Evolutionary conservation across 2,888 invertebrate species (phyloP), one percentile per base, ranked within the genome.

Genomic region (Drosophila ezoana): DNA sequence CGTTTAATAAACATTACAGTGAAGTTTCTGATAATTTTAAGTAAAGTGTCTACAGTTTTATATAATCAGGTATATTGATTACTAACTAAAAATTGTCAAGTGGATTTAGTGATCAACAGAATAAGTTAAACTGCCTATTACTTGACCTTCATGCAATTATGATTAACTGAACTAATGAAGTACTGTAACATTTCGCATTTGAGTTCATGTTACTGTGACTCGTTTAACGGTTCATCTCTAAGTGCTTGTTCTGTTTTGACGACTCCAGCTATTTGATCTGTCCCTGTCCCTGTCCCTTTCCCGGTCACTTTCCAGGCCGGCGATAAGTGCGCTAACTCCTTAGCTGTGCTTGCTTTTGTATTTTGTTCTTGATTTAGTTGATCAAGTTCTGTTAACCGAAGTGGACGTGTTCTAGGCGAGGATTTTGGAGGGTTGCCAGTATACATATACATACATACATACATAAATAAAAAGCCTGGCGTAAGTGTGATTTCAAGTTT

Each of bases 331-430:
- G 38, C 10, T 1, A 9, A 5, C 10, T 51, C 9, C 23, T 11
- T 20, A 11, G 32, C 28, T 45, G 37, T 43, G 10, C 16, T 48
- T 8, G 2, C 9, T 1, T 18, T 18, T 28, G 8, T 28, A 28
- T 28, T 28, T 28, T 28, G 28, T 28, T 28, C 28, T 33, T 9
- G 8, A 4, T 20, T 58, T 8, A 77, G 66, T 77, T 48, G 37
- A 48, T 58, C 41, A 47, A 47, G 43, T 14, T 58, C 33, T n/a
- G n/a, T 52, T 38, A 58, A 65, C 61, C 58, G 37, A 10, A n/a
- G 5, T n/a, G 54, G 61, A 38, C 16, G 72, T 62, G 13, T 3
- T 6, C 2, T 2, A n/a, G 33, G 13, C 20, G 2, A n/a, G 13
- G 6, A 38, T 43, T 53, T 11, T 23, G 6, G 23, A 23, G 23